These are phyloP conservation scores for Acromyrmex heyeri DNA, from an alignment of 1,140 invertebrate species.

Conservation along the genomic window DNA sequence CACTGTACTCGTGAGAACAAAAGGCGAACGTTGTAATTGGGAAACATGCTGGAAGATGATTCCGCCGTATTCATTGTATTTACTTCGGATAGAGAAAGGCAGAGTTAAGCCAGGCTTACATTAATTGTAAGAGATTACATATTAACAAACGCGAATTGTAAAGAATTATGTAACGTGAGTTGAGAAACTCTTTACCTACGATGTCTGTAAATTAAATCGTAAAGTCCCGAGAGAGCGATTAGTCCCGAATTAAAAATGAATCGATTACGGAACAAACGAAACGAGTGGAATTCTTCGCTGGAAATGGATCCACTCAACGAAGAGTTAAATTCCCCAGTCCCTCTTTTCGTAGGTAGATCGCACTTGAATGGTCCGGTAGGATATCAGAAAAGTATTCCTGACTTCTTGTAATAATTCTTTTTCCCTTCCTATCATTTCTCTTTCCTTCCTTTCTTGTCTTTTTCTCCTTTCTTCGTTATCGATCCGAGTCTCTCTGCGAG, in stretches of 20 bases:
- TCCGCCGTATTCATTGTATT: conserved; percentile 37
- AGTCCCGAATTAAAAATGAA: conserved; percentile 55
- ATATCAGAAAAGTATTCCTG: conserved; percentile 70
- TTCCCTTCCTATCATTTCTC: neutral
- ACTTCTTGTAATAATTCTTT: conserved; percentile 71
- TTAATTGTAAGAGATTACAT: conserved; percentile 1
- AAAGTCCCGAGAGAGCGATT: conserved; percentile 5
- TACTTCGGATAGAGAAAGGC: conserved; percentile 25
- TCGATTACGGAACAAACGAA: conserved; percentile 44
- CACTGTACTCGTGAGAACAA: conserved; percentile 46
- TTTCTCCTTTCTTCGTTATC: conserved; percentile 42
- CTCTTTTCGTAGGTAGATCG: conserved; percentile 64
- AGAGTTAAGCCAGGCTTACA: neutral
- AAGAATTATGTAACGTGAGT: conserved; percentile 24
- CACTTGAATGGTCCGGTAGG: conserved; percentile 57
- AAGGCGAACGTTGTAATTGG: conserved; percentile 39
- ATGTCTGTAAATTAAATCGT: conserved; percentile 47
- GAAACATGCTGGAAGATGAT: conserved; percentile 44
- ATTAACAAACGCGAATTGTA: neutral
- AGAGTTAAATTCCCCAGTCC: conserved; percentile 56
- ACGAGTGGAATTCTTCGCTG: conserved; percentile 53
- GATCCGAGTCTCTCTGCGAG: conserved; percentile 29
- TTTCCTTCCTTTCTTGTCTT: neutral
- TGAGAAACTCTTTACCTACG: conserved; percentile 1
- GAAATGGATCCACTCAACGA: conserved; percentile 32